phyloP scores from a whole-genome alignment of 1,140 invertebrate genomes.

The Drosophila sturtevanti region DNA sequence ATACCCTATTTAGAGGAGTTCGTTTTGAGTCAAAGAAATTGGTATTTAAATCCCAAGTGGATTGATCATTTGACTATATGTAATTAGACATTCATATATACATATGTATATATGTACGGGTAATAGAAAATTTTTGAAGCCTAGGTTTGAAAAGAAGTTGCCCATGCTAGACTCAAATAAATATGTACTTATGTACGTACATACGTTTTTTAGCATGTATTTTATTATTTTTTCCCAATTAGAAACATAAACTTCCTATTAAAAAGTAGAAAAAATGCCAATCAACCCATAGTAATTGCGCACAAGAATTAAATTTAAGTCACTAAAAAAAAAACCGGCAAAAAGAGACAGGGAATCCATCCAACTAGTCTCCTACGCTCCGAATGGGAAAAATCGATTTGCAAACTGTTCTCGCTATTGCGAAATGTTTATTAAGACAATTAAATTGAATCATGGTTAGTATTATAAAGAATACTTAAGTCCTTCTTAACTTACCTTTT shows the following conservation, averaged over 20 bases:
- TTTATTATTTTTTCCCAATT: background rate
- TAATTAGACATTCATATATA: background rate
- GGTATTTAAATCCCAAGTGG: too few relatives aligned
- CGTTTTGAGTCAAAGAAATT: too few relatives aligned
- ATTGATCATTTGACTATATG: too few relatives aligned
- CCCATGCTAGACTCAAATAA: too few relatives aligned
- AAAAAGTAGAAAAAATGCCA: too few relatives aligned
- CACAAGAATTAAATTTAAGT: background rate
- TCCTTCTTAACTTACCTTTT: conserved; percentile 24
- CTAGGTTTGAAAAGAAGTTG: too few relatives aligned
- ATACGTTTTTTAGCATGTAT: too few relatives aligned
- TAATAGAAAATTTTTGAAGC: too few relatives aligned
- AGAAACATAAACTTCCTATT: too few relatives aligned
- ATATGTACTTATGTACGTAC: too few relatives aligned
- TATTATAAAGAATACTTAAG: background rate
- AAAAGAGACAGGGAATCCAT: background rate
- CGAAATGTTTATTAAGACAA: conserved; percentile 27
- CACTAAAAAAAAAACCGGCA: background rate
- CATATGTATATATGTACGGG: background rate
- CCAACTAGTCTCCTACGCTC: background rate
- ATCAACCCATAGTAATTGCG: background rate
- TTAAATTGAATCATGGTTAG: background rate
- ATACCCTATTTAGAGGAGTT: too few relatives aligned
- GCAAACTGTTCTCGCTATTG: conserved; percentile 31
- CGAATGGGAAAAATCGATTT: conserved; percentile 71